Evolutionary conservation across 2,888 invertebrate genomes (phyloP).

Genomic region (Cantharis flavilabris): DNA sequence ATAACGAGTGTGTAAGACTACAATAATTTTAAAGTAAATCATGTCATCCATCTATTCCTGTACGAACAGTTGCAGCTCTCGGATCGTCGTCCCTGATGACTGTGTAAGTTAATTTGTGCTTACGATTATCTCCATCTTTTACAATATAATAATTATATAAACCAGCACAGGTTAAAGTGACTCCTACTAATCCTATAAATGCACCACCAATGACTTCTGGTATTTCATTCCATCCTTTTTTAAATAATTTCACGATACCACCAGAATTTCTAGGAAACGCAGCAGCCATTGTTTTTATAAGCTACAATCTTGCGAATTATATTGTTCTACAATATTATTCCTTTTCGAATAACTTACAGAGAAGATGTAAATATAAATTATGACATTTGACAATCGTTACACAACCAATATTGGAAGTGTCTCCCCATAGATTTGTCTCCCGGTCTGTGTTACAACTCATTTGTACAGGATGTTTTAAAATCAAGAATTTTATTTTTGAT

Average conservation of each 20-base stretch:
- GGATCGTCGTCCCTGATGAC: conserved; percentile 73
- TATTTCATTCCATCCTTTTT: conserved; percentile 67
- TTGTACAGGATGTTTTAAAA: too few species aligned
- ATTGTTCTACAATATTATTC: neutral
- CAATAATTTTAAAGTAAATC: neutral
- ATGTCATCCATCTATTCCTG: conserved; percentile 40
- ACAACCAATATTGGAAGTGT: neutral
- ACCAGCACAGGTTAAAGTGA: conserved; percentile 58
- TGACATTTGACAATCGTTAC: neutral
- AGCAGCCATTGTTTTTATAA: conserved; percentile 20
- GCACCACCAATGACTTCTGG: conserved; percentile 71
- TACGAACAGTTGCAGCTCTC: conserved; percentile 57
- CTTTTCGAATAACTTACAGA: neutral
- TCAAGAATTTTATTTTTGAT: too few species aligned
- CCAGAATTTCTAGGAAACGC: conserved; percentile 17
- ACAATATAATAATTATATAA: conserved; percentile 57
- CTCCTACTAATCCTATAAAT: conserved; percentile 63
- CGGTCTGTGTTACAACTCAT: neutral
- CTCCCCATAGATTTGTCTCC: neutral
- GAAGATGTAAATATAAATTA: neutral
- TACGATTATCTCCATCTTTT: conserved; percentile 68
- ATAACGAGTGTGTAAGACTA: neutral
- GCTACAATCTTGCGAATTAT: neutral
- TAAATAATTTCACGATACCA: conserved; percentile 50
- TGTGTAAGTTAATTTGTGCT: conserved; percentile 66